Conservation (phyloP, 1,140 invertebrate genomes). For the Coenobita brevimanus region DNA sequence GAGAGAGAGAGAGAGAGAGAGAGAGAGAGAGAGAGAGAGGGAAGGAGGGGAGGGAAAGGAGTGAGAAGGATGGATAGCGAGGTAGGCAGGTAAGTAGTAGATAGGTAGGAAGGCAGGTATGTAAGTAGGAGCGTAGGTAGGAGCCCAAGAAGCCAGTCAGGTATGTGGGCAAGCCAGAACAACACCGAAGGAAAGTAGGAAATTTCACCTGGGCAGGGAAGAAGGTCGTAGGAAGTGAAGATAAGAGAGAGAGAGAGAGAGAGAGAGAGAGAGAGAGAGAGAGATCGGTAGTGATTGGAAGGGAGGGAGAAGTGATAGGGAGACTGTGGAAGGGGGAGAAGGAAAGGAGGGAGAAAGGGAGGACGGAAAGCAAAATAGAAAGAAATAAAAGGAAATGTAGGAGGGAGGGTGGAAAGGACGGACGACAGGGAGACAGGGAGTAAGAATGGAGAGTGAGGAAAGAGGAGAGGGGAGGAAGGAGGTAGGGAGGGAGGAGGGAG, state of each 20-base stretch:
- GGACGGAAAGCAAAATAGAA: background rate
- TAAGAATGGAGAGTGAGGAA: background rate
- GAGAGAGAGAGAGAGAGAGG: background rate
- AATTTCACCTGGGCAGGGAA: too few species aligned
- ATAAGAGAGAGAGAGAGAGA: background rate
- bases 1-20: background rate
- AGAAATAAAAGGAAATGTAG: background rate
- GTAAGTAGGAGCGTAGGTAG: background rate
- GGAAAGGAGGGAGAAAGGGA: background rate
- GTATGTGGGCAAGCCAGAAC: too few species aligned
- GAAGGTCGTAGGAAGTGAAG: background rate
- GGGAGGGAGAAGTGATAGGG: background rate
- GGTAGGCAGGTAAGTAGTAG: too few species aligned
- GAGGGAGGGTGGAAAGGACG: background rate
- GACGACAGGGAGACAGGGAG: background rate
- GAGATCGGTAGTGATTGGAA: background rate
- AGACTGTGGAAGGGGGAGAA: slow-evolving; percentile 22
- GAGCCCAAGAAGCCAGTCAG: too few species aligned
- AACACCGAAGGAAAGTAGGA: too few species aligned
- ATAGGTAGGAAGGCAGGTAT: background rate
- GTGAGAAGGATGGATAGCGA: too few species aligned
- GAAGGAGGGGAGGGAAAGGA: background rate
- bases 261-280: background rate
- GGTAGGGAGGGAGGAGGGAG: background rate
- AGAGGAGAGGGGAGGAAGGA: background rate